Evolutionary conservation across 1,140 invertebrate species (phyloP).

Genomic region (Eupristina koningsbergeri): DNA sequence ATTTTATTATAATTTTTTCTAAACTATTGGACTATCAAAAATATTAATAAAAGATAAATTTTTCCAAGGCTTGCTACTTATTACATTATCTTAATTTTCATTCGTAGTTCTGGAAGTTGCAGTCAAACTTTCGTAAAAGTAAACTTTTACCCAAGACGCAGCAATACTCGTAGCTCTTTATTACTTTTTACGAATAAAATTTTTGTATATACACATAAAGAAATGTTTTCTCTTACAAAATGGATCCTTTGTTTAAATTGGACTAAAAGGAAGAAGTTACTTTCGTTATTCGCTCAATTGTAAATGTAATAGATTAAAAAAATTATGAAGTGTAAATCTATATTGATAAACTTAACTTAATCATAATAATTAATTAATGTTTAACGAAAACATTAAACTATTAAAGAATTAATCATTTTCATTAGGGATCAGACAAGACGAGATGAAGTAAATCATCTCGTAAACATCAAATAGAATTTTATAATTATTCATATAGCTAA

Average conservation of each 20-base stretch:
- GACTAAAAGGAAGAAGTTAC: neutral
- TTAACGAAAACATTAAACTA: too few species aligned
- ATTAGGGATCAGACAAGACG: too few species aligned
- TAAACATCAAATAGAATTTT: too few species aligned
- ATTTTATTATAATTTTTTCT: conserved; percentile 14
- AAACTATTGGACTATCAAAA: conserved; percentile 3
- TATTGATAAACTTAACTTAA: too few species aligned
- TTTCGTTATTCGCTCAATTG: too few species aligned
- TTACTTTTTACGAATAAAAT: conserved; percentile 46
- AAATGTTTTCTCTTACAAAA: conserved; percentile 4
- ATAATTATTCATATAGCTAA: neutral
- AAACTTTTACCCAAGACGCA: conserved; percentile 40
- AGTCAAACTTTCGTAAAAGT: conserved; percentile 38
- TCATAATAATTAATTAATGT: too few species aligned
- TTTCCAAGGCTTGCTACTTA: conserved; percentile 14
- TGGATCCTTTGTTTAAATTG: conserved; percentile 14
- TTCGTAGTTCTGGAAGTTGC: conserved; percentile 39
- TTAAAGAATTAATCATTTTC: too few species aligned
- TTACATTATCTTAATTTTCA: conserved; percentile 49
- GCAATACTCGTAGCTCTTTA: conserved; percentile 36
- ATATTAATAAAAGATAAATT: conserved; percentile 44
- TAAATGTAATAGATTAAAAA: too few species aligned
- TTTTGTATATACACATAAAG: conserved; percentile 14
- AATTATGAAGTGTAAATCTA: too few species aligned
- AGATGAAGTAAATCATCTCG: too few species aligned